phyloP scores from a whole-genome alignment of 2,797 vertebrate species.

The Podarcis siculus region DNA sequence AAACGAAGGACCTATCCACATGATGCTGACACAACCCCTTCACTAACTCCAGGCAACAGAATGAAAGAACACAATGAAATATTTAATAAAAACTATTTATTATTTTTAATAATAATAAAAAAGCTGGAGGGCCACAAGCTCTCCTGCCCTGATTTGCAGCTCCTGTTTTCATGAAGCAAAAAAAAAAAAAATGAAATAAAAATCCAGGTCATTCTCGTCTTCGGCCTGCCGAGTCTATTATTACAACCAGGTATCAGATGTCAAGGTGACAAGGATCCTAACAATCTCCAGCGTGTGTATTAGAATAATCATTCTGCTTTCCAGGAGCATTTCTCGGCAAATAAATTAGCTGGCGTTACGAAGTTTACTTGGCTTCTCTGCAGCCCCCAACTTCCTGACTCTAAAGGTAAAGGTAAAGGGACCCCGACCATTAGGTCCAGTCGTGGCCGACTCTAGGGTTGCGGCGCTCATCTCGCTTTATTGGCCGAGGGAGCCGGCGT shows the following conservation, averaged over 20 bases:
- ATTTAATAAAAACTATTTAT: too few relatives aligned
- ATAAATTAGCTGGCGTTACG: background rate
- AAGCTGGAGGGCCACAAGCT: too few relatives aligned
- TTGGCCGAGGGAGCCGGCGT: too few relatives aligned
- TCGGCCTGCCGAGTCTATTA: background rate
- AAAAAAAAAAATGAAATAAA: background rate
- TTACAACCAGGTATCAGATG: background rate
- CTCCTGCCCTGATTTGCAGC: background rate
- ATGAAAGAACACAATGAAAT: too few relatives aligned
- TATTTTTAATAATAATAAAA: too few relatives aligned
- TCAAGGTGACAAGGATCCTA: background rate
- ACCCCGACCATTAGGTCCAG: too few relatives aligned
- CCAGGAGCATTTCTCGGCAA: conserved; percentile 26
- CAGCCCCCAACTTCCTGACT: background rate
- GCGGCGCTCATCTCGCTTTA: too few relatives aligned
- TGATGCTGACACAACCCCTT: too few relatives aligned
- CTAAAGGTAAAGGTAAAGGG: background rate
- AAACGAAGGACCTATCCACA: too few relatives aligned
- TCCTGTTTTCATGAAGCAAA: background rate
- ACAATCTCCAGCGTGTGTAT: background rate
- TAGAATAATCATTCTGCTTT: conserved; percentile 24
- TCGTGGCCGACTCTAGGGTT: too few relatives aligned
- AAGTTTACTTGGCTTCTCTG: background rate
- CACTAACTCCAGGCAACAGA: too few relatives aligned
- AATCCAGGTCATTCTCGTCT: background rate